Percentiles rank a stretch among this genome's conserved stretches.
These are phyloP conservation scores for Euspilapteryx auroguttella DNA, from an alignment of 2,888 invertebrate genomes.

Conservation along the genomic window DNA sequence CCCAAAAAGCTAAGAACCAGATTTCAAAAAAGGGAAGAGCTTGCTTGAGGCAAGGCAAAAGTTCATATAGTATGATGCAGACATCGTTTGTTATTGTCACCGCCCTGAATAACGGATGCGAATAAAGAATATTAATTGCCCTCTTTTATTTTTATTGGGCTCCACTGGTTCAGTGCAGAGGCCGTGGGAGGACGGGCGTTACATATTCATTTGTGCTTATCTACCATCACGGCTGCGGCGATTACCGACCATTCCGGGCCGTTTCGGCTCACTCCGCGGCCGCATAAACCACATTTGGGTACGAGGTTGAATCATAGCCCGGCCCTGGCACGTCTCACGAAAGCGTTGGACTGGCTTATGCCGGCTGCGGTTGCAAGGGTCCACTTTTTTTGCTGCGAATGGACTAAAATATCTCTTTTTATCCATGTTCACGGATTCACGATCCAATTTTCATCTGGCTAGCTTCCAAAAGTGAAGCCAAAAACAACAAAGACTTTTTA, in stretches of 20 bases:
- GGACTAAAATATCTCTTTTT: too few species aligned
- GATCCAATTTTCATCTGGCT: background rate
- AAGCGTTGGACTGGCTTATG: background rate
- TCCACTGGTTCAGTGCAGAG: constrained; percentile 29
- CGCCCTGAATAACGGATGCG: constrained; percentile 44
- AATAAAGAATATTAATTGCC: constrained; percentile 55
- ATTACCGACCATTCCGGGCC: constrained; percentile 39
- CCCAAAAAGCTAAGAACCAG: constrained; percentile 52
- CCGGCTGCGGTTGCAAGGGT: too few species aligned
- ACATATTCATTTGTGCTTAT: constrained; percentile 56
- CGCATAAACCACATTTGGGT: constrained; percentile 31
- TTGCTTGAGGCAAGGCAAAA: too few species aligned
- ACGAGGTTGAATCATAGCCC: constrained; percentile 13
- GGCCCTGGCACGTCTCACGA: constrained; percentile 22
- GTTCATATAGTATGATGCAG: constrained; percentile 21
- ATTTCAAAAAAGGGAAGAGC: background rate
- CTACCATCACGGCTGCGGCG: constrained; percentile 32
- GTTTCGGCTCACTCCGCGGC: constrained; percentile 12
- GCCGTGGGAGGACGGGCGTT: constrained; percentile 47
- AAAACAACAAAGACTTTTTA: too few species aligned
- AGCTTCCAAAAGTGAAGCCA: background rate
- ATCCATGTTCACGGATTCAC: background rate
- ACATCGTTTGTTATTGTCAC: constrained; percentile 40
- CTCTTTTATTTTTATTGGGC: constrained; percentile 47
- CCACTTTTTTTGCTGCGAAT: background rate